Evolutionary conservation across 2,113 vertebrate genomes (phyloP).

Genomic region (Prionailurus viverrinus): DNA sequence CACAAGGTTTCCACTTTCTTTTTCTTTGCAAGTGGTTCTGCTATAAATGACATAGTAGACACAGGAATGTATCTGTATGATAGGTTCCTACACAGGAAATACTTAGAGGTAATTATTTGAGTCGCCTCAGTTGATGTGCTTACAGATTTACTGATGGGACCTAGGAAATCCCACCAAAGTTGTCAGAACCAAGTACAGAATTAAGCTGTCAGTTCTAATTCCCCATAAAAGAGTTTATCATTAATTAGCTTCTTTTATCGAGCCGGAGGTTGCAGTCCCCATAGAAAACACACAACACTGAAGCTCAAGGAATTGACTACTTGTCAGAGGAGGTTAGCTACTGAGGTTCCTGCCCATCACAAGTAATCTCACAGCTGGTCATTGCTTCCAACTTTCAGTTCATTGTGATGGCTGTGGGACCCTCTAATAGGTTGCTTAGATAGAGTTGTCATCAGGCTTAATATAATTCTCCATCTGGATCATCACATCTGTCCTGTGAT

Average conservation of each 20-base stretch:
- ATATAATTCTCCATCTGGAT: constrained; percentile 38
- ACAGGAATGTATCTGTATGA: neutral
- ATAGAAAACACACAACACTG: constrained; percentile 20
- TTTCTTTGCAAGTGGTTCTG: constrained; percentile 8
- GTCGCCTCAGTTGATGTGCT: neutral
- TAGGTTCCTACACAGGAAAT: neutral
- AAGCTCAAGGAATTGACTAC: constrained; percentile 35
- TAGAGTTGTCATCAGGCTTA: constrained; percentile 53
- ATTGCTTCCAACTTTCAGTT: constrained; percentile 43
- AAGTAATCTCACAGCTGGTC: constrained; percentile 17
- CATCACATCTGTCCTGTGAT: constrained; percentile 11
- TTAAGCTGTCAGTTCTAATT: constrained; percentile 80
- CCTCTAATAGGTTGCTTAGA: constrained; percentile 2
- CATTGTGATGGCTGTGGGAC: neutral
- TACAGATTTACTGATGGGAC: neutral
- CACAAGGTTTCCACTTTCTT: neutral
- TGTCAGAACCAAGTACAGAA: constrained; percentile 65
- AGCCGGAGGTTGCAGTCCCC: constrained; percentile 60
- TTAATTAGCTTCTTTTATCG: constrained; percentile 78
- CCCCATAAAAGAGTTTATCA: constrained; percentile 63
- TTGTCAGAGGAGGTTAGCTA: constrained; percentile 55
- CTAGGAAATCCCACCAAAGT: constrained; percentile 47
- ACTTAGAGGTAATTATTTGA: neutral
- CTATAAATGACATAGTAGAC: neutral
- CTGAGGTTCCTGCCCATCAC: neutral